These are phyloP conservation scores for Panulirus ornatus DNA, from an alignment of 1,140 invertebrate genomes.

Conservation along the genomic window DNA sequence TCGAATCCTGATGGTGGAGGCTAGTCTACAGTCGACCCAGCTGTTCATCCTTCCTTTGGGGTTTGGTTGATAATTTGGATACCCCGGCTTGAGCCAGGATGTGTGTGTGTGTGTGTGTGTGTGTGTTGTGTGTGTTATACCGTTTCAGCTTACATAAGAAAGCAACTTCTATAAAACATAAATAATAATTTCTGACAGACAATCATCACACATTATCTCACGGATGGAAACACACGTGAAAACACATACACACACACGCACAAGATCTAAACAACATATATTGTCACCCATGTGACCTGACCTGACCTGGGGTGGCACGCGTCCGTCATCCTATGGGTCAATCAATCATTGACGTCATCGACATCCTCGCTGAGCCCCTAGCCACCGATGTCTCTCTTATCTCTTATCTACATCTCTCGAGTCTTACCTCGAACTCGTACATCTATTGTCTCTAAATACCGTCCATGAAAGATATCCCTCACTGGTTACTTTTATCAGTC, in stretches of 20 bases:
- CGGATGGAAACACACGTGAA: no score
- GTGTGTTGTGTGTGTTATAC: no score
- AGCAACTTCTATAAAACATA: no score
- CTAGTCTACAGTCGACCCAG: no score
- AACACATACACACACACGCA: neutral
- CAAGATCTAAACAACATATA: neutral
- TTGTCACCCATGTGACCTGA: neutral
- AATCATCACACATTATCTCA: no score
- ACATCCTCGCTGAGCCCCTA: neutral
- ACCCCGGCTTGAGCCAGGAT: no score
- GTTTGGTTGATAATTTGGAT: no score
- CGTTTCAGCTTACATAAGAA: no score
- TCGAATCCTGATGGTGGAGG: no score
- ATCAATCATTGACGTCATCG: neutral
- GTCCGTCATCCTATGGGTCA: neutral
- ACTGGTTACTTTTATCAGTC: neutral
- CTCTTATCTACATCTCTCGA: neutral
- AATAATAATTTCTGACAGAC: no score
- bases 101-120: no score
- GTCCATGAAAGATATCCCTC: neutral
- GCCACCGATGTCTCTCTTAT: neutral
- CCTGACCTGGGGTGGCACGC: constrained; percentile 14
- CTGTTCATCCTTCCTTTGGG: no score
- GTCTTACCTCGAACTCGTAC: neutral
- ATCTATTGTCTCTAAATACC: neutral